Conservation (phyloP, 2,113 vertebrate species). For the Sceloporus undulatus region DNA sequence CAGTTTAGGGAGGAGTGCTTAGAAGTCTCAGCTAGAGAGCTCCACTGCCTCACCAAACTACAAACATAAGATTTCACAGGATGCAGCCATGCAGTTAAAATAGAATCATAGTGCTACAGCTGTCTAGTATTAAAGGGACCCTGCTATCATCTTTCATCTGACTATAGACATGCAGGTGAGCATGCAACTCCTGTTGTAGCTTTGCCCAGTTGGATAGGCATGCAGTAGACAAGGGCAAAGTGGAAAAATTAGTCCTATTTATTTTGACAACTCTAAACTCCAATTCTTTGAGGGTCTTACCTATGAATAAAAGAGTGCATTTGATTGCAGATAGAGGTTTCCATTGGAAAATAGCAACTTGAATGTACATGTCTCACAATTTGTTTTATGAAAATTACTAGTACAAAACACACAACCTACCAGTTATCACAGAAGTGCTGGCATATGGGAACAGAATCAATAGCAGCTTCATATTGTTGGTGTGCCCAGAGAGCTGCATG, state of each 20-base stretch:
- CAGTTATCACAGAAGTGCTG: constrained; percentile 78
- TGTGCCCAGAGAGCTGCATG: constrained; percentile 71
- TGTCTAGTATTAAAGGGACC: too few relatives aligned
- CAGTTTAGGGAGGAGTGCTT: too few relatives aligned
- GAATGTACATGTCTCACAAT: not conserved
- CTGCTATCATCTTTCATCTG: too few relatives aligned
- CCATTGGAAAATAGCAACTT: not conserved
- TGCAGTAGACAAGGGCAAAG: constrained; percentile 18
- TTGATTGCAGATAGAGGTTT: not conserved
- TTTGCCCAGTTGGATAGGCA: not conserved
- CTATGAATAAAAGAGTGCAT: not conserved
- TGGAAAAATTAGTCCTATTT: constrained; percentile 39
- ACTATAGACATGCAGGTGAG: too few relatives aligned
- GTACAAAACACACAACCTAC: constrained; percentile 63
- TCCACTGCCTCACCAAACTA: too few relatives aligned
- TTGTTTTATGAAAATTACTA: not conserved
- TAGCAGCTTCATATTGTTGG: constrained; percentile 55
- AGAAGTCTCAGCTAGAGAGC: too few relatives aligned
- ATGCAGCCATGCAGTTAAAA: too few relatives aligned
- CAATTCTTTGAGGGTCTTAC: constrained; percentile 11
- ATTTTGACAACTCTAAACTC: constrained; percentile 22
- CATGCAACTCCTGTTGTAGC: too few relatives aligned
- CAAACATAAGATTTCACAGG: too few relatives aligned
- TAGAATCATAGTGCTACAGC: too few relatives aligned
- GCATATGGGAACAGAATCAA: constrained; percentile 74